Evolutionary conservation across 37 sponge, comb jelly and placozoan species (phyloP), one percentile per base, ranked within the genome.

Genomic region (Haliclona indistincta): DNA sequence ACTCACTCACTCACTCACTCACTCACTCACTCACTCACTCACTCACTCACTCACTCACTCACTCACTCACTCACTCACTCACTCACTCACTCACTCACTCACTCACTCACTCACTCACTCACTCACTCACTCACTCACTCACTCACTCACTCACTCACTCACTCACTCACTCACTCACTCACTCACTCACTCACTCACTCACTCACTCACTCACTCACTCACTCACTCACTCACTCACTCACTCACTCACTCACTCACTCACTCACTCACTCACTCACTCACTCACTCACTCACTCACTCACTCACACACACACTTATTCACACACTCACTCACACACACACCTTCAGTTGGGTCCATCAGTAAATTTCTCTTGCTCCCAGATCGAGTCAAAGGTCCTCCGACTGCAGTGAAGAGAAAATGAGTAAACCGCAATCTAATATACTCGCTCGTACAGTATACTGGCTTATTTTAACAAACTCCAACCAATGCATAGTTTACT

Each of bases 91-190:
- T 69, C 43, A 79, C 70, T 56, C 80, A 79, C 70, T 33, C 58
- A 33, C 70, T 69, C 80, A 53, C 70, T 69, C 80, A 79, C 80
- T 69, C 80, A 79, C 72, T 61, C 81, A 80, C 72, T 61, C 81
- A 80, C 81, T 71, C 73, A 80, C 81, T 71, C 81, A 80, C 81
- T 71, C 81, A 80, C 81, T 71, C 81, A 80, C 81, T 71, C 81
- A 80, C 81, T 71, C 82, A 73, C 82, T 73, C 74, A 73, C 83
- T 74, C 75, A 65, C 83, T 74, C 75, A 67, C 68, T 53, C 75
- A 74, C 68, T 54, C 83, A 78, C 69, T 56, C 70, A 67, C 79
- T 56, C 70, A 78, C 79, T 68, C 79, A 78, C 70, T 58, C 79
- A 78, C 79, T 68, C 79, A 67, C 69, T 56, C 79, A 78, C 79